These are phyloP conservation scores for Cyanoliseus patagonus DNA, from an alignment of 2,113 vertebrate species.

Conservation along the genomic window DNA sequence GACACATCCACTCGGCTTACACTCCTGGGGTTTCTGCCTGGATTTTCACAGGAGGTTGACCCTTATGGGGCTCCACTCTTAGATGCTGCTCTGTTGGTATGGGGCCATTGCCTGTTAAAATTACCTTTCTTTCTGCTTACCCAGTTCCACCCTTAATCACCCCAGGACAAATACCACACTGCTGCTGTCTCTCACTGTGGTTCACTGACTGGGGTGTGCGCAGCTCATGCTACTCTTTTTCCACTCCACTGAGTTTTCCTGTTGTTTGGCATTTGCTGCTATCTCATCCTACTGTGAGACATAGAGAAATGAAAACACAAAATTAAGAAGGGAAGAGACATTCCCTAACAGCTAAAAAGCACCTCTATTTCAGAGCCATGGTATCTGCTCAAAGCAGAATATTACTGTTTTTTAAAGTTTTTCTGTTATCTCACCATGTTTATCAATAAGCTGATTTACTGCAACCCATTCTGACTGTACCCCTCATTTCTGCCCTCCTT, in stretches of 20 bases:
- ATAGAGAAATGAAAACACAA: neutral
- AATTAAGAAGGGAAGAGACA: neutral
- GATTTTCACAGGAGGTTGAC: neutral
- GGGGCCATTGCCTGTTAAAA: neutral
- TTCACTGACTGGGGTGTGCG: neutral
- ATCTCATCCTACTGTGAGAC: neutral
- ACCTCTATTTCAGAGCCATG: neutral
- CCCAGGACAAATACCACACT: neutral
- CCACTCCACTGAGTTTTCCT: neutral
- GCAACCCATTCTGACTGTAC: neutral
- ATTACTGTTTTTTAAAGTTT: neutral
- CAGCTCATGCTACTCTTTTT: neutral
- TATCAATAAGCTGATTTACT: neutral
- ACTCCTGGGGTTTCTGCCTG: neutral
- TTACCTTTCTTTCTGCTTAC: neutral
- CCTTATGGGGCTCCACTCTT: neutral
- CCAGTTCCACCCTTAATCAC: neutral
- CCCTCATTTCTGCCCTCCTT: neutral
- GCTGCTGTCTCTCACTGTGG: neutral
- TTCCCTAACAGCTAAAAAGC: neutral
- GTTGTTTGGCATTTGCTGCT: neutral
- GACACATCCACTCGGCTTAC: rapidly evolving
- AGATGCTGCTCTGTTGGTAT: neutral
- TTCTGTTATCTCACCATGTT: neutral
- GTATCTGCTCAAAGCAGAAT: neutral